Evolutionary conservation across 1,140 invertebrate species (phyloP).

Genomic region (Procambarus virginalis): DNA sequence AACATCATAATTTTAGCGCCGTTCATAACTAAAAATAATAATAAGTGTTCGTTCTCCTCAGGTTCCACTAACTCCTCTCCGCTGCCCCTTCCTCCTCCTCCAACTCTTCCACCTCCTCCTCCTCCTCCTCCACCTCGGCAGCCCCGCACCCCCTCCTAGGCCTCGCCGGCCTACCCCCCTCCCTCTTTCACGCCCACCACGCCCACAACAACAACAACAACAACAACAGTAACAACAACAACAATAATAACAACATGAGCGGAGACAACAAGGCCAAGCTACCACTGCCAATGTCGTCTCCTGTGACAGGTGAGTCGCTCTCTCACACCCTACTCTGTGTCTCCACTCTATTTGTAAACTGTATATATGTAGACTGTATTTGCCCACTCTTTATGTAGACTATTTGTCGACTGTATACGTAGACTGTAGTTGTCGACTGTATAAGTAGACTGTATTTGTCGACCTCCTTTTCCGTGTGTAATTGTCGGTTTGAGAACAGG

Average conservation of each 20-base stretch:
- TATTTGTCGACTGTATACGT: too few relatives aligned
- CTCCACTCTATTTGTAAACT: too few relatives aligned
- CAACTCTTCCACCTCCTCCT: conserved; percentile 57
- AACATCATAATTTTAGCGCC: not conserved
- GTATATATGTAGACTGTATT: too few relatives aligned
- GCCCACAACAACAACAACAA: conserved; percentile 67
- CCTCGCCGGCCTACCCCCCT: conserved; percentile 61
- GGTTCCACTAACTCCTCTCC: conserved; percentile 64
- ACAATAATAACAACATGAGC: conserved; percentile 52
- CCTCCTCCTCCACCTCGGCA: conserved; percentile 62
- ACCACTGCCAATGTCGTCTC: conserved; percentile 54
- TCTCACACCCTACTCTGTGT: conserved; percentile 1
- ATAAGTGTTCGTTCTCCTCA: conserved; percentile 7
- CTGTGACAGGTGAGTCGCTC: conserved; percentile 56
- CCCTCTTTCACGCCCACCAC: conserved; percentile 66
- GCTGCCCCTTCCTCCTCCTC: conserved; percentile 55
- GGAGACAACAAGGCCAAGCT: conserved; percentile 55
- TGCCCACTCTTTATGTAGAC: too few relatives aligned
- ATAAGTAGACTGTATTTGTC: too few relatives aligned
- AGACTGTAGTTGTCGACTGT: too few relatives aligned
- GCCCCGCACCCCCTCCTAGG: conserved; percentile 65
- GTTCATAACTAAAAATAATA: not conserved
- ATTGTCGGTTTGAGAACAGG: too few relatives aligned
- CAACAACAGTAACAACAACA: conserved; percentile 63
- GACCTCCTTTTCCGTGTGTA: too few relatives aligned